Base-by-base conservation (phyloP, 2,888 invertebrate species). In the Diploptera punctata region DNA sequence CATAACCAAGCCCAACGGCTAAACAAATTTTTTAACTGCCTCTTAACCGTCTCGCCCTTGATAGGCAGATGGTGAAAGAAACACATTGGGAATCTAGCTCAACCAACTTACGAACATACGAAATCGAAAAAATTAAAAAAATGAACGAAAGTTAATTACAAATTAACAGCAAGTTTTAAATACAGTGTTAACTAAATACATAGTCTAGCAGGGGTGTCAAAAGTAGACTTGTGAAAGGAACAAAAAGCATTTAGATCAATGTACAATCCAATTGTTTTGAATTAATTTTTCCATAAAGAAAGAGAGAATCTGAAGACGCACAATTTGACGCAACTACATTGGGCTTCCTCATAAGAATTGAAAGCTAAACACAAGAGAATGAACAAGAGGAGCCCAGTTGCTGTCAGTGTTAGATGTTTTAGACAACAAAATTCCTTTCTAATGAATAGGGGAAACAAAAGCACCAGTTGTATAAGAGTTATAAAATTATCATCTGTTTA, bases 291-390 rank as follows among this genome's bases (percentile, higher is more conserved):
- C 24, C 19, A 52, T 13, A 31, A 26, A 29, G 31, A 57, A 57
- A 57, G 29, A 57, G n/a, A 47, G 65, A 47, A 44, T 44, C 26
- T 65, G 29, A 44, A 65, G 65, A 65, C 65, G 65, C 65, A 65
- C 65, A 65, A 65, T 29, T 16, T 18, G 26, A 65, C 47, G 26
- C 13, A 38, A 18, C 44, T n/a, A 26, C 38, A 33, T 44, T 44
- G 24, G 65, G 16, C 19, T 44, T 16, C 24, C 43, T 43, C 43
- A 43, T 54, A 16, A 57, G 18, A 57, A n/a, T 29, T 16, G 57
- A 7, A 2, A 24, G 4, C 52, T 18, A 21, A 3, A 9, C 18
- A n/a, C n/a, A 18, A 49, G 3, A 24, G 19, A 24, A 24, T 21
- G 52, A 7, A 4, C 4, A 9, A 24, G 57, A 33, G 57, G 16